These are phyloP conservation scores for Nemurella pictetii DNA, from an alignment of 2,888 invertebrate genomes.

Conservation along the genomic window DNA sequence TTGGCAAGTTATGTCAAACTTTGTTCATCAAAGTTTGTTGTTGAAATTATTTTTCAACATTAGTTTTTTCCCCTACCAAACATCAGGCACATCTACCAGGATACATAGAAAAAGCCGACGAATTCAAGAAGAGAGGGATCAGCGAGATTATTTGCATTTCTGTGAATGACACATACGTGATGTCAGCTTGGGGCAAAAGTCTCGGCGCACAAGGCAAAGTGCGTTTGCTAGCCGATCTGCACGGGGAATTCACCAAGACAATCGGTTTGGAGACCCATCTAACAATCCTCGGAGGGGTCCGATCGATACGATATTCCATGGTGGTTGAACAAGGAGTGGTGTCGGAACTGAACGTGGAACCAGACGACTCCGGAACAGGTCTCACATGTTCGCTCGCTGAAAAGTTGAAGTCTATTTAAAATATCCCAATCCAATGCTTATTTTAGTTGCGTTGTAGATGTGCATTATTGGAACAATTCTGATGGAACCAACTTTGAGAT, in stretches of 20 bases:
- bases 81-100: constrained; percentile 55
- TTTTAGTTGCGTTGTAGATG: no score
- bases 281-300: constrained; percentile 52
- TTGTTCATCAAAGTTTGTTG: no score
- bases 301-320: constrained; percentile 57
- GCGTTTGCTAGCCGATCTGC: constrained; percentile 56
- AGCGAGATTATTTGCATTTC: constrained; percentile 55
- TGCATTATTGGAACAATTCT: no score
- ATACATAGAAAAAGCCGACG: constrained; percentile 52
- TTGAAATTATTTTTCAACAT: no score
- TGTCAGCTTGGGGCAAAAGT: constrained; percentile 55
- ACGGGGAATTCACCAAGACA: constrained; percentile 54
- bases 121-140: constrained; percentile 53
- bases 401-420: constrained; percentile 48
- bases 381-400: constrained; percentile 85
- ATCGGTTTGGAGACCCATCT: constrained; percentile 53
- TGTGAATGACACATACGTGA: constrained; percentile 60
- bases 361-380: constrained; percentile 68
- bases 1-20: no score
- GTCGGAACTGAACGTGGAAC: constrained; percentile 54
- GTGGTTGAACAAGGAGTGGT: constrained; percentile 56
- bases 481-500: no score
- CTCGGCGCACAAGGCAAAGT: constrained; percentile 53
- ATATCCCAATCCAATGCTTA: neutral
- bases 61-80: no score